Evolutionary conservation across 2,113 vertebrate species (phyloP).

Genomic region (Megatriorchis doriae): DNA sequence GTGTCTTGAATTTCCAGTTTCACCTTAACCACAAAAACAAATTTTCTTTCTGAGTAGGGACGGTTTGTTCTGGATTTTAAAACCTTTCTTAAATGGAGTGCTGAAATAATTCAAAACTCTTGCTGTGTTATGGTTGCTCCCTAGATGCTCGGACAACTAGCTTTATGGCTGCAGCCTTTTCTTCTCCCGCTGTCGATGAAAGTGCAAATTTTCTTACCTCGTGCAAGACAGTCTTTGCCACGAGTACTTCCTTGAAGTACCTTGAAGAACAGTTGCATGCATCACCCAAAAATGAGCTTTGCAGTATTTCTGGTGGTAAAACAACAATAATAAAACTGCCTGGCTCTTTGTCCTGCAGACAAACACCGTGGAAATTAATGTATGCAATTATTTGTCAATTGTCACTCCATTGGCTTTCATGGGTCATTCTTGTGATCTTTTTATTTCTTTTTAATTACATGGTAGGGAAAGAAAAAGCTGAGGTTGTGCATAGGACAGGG

Average conservation of each 20-base stretch:
- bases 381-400: neutral
- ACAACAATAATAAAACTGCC: neutral
- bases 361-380: neutral
- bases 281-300: neutral
- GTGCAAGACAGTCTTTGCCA: neutral
- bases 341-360: neutral
- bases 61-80: neutral
- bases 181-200: neutral
- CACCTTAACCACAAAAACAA: neutral
- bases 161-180: neutral
- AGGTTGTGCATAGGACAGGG: neutral
- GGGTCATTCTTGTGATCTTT: neutral
- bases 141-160: neutral
- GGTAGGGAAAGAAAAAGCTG: neutral
- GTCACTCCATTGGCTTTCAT: neutral
- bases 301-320: neutral
- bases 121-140: neutral
- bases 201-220: neutral
- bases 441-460: neutral
- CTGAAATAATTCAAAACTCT: neutral
- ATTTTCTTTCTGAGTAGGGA: neutral
- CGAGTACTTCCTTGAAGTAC: fast-evolving
- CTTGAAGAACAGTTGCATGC: neutral
- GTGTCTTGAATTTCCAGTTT: constrained; percentile 35
- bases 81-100: neutral